Conservation (phyloP, 2,797 vertebrate genomes). For the Vespertilio murinus region DNA sequence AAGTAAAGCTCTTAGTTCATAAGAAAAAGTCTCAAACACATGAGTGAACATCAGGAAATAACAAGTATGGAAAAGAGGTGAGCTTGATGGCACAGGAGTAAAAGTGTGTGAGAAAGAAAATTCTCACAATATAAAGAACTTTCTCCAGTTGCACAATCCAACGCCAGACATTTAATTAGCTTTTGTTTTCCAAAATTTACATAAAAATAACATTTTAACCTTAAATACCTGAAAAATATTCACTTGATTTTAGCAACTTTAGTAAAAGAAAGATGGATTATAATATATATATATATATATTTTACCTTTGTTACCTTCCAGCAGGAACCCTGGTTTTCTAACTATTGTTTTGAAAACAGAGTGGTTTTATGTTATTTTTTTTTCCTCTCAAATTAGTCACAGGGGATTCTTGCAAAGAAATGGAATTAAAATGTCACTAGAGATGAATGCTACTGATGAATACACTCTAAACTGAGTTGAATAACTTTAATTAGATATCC, state of each 20-base stretch:
- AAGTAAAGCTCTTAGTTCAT: not conserved
- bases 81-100: not conserved
- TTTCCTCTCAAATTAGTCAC: not conserved
- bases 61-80: not conserved
- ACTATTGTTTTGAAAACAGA: not conserved
- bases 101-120: not conserved
- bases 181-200: not conserved
- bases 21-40: not conserved
- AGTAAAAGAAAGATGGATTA: not conserved
- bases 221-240: not conserved
- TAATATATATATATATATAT: not conserved
- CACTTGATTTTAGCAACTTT: not conserved
- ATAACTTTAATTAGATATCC: constrained; percentile 2
- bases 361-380: not conserved
- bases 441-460: not conserved
- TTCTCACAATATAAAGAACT: not conserved
- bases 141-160: not conserved
- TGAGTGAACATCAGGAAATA: not conserved
- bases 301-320: not conserved
- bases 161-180: fast-evolving
- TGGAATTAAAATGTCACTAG: not conserved
- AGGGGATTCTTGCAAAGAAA: not conserved
- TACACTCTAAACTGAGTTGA: not conserved
- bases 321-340: not conserved
- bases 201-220: not conserved